These are phyloP conservation scores for Coracias cyanogaster DNA, from an alignment of 2,797 vertebrate species.

Conservation along the genomic window DNA sequence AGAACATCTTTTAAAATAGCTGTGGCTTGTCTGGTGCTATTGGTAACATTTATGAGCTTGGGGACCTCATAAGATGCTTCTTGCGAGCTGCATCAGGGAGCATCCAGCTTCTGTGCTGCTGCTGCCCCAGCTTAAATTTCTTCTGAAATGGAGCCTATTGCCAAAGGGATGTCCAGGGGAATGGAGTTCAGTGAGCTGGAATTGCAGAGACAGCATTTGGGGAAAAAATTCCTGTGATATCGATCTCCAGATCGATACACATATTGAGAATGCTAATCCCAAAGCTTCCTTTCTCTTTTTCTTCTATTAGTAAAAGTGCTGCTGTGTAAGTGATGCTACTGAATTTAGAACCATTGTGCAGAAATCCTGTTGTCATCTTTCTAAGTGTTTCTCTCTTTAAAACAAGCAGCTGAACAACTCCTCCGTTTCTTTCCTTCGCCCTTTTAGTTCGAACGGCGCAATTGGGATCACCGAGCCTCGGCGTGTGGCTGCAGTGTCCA, in stretches of 20 bases:
- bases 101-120: background rate
- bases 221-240: background rate
- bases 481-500: slow-evolving; percentile 93
- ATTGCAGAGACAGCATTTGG: background rate
- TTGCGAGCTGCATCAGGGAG: background rate
- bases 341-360: background rate
- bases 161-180: background rate
- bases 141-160: background rate
- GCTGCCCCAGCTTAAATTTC: background rate
- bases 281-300: background rate
- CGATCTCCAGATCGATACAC: accelerated
- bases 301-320: background rate
- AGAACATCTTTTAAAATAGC: background rate
- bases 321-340: no score
- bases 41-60: background rate
- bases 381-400: background rate
- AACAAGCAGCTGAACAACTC: background rate
- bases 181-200: background rate
- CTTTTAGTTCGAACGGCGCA: slow-evolving; percentile 76
- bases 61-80: background rate
- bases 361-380: background rate
- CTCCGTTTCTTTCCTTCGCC: background rate
- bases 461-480: slow-evolving; percentile 95
- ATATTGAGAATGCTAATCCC: background rate
- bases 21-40: accelerated